A percentile compares a stretch with the other conserved stretches of the same genome.
Conservation (phyloP, 2,888 invertebrate genomes). For the Aspidiotus destructor region DNA sequence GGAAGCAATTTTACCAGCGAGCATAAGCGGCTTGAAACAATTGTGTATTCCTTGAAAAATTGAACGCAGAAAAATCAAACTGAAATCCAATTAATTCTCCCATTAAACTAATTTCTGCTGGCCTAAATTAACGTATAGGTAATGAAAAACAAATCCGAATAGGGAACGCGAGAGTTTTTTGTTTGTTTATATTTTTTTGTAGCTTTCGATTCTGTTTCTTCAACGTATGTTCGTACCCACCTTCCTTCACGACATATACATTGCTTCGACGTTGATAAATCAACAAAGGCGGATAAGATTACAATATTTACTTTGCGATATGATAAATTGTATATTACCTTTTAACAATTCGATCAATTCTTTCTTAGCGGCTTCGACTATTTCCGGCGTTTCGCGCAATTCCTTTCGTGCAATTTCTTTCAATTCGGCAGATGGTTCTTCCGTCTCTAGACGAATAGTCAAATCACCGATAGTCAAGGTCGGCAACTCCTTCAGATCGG, state of each 20-base stretch:
- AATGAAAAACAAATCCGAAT: too few species aligned
- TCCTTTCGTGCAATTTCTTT: conserved; percentile 57
- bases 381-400: conserved; percentile 61
- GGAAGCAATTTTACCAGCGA: background rate
- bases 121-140: too few species aligned
- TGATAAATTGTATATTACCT: conserved; percentile 44
- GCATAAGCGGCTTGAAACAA: background rate
- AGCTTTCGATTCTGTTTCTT: too few species aligned
- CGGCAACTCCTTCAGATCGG: conserved; percentile 38
- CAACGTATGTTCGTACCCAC: too few species aligned
- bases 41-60: background rate
- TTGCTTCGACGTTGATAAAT: too few species aligned
- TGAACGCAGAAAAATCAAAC: background rate
- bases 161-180: too few species aligned
- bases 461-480: conserved; percentile 48
- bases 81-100: background rate
- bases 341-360: conserved; percentile 51
- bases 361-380: conserved; percentile 50
- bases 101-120: too few species aligned
- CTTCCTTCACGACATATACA: too few species aligned
- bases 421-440: conserved; percentile 50
- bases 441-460: conserved; percentile 53
- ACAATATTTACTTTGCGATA: too few species aligned
- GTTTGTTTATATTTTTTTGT: too few species aligned
- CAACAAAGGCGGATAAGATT: too few species aligned